These are phyloP conservation scores for Drosophila nigromelanica DNA, from an alignment of 1,140 invertebrate genomes.

Conservation along the genomic window DNA sequence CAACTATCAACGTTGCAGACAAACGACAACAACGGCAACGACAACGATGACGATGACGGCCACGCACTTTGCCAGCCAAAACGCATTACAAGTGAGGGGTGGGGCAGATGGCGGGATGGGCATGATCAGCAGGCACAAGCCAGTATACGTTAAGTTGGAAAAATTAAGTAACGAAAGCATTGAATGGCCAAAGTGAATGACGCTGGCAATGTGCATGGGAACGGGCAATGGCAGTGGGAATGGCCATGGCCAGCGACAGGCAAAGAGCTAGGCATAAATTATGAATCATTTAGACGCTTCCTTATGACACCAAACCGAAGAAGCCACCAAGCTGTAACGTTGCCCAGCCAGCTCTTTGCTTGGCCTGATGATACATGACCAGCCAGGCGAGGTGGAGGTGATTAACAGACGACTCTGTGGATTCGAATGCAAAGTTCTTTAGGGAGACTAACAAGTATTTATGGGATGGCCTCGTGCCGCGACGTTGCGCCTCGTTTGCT, in stretches of 20 bases:
- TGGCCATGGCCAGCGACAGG: constrained; percentile 35
- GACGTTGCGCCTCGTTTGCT: constrained; percentile 19
- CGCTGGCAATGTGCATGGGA: constrained; percentile 49
- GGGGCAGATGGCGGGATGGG: neutral
- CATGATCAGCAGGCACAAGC: constrained; percentile 53
- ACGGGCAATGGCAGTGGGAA: constrained; percentile 20
- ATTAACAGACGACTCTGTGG: constrained; percentile 31
- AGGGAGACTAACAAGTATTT: constrained; percentile 74
- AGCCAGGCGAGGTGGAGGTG: constrained; percentile 17
- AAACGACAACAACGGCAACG: constrained; percentile 58
- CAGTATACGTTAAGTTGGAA: constrained; percentile 63
- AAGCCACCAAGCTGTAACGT: constrained; percentile 34
- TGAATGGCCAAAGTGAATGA: constrained; percentile 64
- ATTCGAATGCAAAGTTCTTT: constrained; percentile 33
- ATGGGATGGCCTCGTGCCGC: constrained; percentile 47
- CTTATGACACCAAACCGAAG: constrained; percentile 79
- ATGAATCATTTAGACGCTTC: constrained; percentile 83
- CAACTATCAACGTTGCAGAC: constrained; percentile 74
- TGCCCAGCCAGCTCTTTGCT: constrained; percentile 7
- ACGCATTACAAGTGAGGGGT: constrained; percentile 40
- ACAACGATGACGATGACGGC: constrained; percentile 48
- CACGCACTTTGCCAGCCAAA: constrained; percentile 63
- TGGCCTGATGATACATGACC: constrained; percentile 43
- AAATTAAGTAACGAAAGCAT: constrained; percentile 79
- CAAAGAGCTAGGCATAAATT: constrained; percentile 73